Base-by-base conservation (phyloP, 2,888 invertebrate genomes). In the Dyspetes luteomarginatus region DNA sequence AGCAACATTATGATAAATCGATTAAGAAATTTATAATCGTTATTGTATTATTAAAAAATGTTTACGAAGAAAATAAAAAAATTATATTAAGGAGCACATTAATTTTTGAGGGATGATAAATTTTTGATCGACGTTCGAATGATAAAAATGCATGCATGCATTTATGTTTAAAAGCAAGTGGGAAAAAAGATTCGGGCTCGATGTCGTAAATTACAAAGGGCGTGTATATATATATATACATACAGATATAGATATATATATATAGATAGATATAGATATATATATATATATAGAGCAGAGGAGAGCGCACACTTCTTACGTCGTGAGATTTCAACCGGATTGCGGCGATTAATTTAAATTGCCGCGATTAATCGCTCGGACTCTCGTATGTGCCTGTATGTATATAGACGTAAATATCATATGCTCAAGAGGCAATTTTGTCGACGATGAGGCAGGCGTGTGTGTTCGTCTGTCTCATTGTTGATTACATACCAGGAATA, bases 331-430 rank as follows among this genome's bases (percentile, higher is more conserved):
- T 80, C 75, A 80, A 80, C 75, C 79, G 79, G 79, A 80, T 80
- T 80, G 79, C 79, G 79, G 79, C 79, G 79, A 80, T 80, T 80
- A 80, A 80, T 80, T 80, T 80, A 80, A 80, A 80, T 80, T 80
- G 79, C 79, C 30, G 55, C 75, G 71, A 75, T 80, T 75, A 80
- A 80, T 80, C 65, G 79, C 69, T 80, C 43, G 30, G 26, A 52
- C 75, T 74, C 43, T 65, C 26, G 67, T 67, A 67, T 24, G 60
- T 30, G 4, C 4, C 5, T 30, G 17, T 56, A 5, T 62, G 22
- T 19, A 7, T 58, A 24, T 28, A 36, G 3, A 36, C 7, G 17
- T 56, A 56, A n/a, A n/a, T n/a, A n/a, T n/a, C 36, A 36, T 36
- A 3, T 36, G 36, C 12, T 12, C 36, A 36, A 24, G 69, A 7